Evolutionary conservation across 2,888 invertebrate species (phyloP), one percentile per base, ranked within the genome.

Genomic region (Acleris laterana): DNA sequence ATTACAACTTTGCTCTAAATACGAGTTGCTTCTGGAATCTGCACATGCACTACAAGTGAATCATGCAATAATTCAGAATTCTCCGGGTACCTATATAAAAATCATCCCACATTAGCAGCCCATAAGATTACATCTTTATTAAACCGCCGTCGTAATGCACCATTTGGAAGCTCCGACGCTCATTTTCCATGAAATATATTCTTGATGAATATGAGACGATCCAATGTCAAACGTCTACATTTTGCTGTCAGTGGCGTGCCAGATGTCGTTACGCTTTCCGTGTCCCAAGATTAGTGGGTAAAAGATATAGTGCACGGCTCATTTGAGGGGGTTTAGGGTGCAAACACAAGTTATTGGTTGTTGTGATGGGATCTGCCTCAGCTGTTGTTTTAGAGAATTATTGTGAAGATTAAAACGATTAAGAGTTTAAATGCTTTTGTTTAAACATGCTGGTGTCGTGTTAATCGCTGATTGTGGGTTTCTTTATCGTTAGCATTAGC

Each of bases 211-310:
- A 72, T 63, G 64, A 69, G 57, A 28, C 63, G 56, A 63, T 58
- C 62, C 71, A 71, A 70, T 69, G 71, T 68, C 77, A 75, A 74
- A 76, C 69, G 68, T 77, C 74, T 78, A 77, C 79, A 79, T 79
- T 77, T 74, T 74, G 71, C 66, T 77, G 78, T 76, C 78, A 76
- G 28, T 44, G 3, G 19, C 61, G 72, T 80, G 86, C 83, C 85
- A 86, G 79, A 71, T 73, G 71, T 71, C 72, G 69, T 74, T 76
- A 74, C 67, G 63, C 65, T 72, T 68, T 64, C 69, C 70, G 74
- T 79, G 77, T 72, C 64, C 73, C 69, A 70, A 72, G 64, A 74
- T 71, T 70, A 67, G 69, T 62, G 61, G 62, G 55, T 66, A 70
- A 69, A 74, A 63, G 62, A 74, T 55, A 69, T 68, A 60, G 60